phyloP scores from a whole-genome alignment of 2,888 invertebrate species.

The Hypercompe scribonia region DNA sequence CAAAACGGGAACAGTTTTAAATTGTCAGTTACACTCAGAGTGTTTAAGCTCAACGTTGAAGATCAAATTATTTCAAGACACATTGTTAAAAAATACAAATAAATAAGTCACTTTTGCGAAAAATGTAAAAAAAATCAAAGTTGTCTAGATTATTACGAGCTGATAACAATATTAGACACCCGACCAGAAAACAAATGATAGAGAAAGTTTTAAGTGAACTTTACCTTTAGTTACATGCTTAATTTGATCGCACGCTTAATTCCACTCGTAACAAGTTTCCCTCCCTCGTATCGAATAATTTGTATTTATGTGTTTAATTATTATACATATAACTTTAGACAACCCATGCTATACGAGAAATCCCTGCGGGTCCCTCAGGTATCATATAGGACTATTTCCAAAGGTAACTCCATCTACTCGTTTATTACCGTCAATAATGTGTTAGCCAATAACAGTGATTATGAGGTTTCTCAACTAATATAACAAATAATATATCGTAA shows the following conservation, averaged over 20 bases:
- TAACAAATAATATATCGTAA: not conserved
- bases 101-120: too few relatives aligned
- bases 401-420: slow-evolving; percentile 1
- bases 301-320: slow-evolving; percentile 44
- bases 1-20: slow-evolving; percentile 1
- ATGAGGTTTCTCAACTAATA: slow-evolving; percentile 8
- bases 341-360: slow-evolving; percentile 13
- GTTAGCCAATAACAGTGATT: slow-evolving; percentile 14
- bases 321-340: slow-evolving; percentile 32
- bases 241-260: slow-evolving; percentile 59
- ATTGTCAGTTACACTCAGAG: not conserved
- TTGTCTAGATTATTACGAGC: slow-evolving; percentile 45
- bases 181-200: slow-evolving; percentile 49
- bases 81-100: too few relatives aligned
- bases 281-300: slow-evolving; percentile 38
- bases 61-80: not conserved
- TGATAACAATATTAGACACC: slow-evolving; percentile 40
- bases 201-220: slow-evolving; percentile 60
- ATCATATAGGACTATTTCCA: slow-evolving; percentile 17
- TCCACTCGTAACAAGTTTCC: slow-evolving; percentile 49
- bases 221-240: slow-evolving; percentile 57
- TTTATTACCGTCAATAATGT: slow-evolving; percentile 11
- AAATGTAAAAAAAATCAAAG: slow-evolving; percentile 43
- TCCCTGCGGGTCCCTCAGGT: slow-evolving; percentile 24
- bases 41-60: not conserved